Conservation (phyloP, 2,888 invertebrate genomes). For the Mayetiola destructor region DNA sequence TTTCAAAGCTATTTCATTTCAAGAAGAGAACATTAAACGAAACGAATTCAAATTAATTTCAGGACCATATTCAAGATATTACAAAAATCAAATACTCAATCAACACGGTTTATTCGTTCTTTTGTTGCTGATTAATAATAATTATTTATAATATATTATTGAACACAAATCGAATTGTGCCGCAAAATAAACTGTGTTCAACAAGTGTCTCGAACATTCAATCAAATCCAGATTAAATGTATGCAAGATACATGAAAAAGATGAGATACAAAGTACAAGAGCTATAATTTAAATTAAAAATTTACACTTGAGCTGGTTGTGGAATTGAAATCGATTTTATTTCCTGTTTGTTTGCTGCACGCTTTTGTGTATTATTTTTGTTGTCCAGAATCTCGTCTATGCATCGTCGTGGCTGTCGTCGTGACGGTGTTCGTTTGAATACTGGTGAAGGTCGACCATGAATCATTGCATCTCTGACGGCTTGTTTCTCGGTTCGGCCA, state of each 20-base stretch:
- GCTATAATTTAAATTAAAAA: slow-evolving; percentile 19
- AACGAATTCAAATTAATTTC: neutral
- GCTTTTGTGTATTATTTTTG: slow-evolving; percentile 36
- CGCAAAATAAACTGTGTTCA: too few relatives aligned
- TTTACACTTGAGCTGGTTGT: slow-evolving; percentile 41
- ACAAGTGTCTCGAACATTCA: neutral
- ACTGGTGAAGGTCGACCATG: slow-evolving; percentile 48
- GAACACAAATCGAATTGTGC: slow-evolving; percentile 12
- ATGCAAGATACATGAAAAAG: neutral
- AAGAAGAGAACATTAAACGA: neutral
- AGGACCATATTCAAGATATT: neutral
- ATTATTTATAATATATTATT: too few relatives aligned
- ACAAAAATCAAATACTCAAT: too few relatives aligned
- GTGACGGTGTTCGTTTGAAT: slow-evolving; percentile 64
- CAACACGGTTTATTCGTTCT: too few relatives aligned
- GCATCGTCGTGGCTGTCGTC: slow-evolving; percentile 55
- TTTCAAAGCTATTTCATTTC: slow-evolving; percentile 31
- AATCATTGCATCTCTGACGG: slow-evolving; percentile 33
- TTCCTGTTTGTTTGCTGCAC: slow-evolving; percentile 27
- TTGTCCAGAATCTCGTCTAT: slow-evolving; percentile 42
- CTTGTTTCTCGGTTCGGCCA: slow-evolving; percentile 46
- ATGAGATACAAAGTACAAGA: neutral
- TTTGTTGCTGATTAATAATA: too few relatives aligned
- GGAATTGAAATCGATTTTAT: slow-evolving; percentile 42
- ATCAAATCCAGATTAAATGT: neutral